Evolutionary conservation across 2,113 vertebrate genomes (phyloP).

Genomic region (Gavialis gangeticus): DNA sequence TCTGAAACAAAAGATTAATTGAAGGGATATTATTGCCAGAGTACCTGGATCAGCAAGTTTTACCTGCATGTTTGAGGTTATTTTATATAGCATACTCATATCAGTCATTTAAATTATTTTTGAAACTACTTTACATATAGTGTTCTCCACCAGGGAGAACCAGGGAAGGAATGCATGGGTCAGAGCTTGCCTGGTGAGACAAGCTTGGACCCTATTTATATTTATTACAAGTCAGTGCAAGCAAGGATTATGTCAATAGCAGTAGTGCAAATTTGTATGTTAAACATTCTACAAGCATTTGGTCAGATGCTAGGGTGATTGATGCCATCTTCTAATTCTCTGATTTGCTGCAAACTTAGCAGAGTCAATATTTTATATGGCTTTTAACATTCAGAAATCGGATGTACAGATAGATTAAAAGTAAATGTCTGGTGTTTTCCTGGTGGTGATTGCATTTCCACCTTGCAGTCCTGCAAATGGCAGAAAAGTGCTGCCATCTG

Average conservation of each 20-base stretch:
- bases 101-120: conserved; percentile 36
- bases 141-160: conserved; percentile 3
- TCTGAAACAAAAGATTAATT: not conserved
- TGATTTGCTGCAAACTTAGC: conserved; percentile 28
- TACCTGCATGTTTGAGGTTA: not conserved
- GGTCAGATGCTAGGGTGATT: not conserved
- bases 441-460: not conserved
- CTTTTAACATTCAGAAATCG: not conserved
- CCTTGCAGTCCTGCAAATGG: not conserved
- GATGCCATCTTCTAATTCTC: conserved; percentile 20
- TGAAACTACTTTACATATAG: conserved; percentile 24
- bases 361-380: not conserved
- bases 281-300: conserved; percentile 47
- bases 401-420: not conserved
- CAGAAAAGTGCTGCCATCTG: not conserved
- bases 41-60: not conserved
- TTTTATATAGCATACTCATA: not conserved
- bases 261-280: conserved; percentile 42
- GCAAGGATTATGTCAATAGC: conserved; percentile 29
- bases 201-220: conserved; percentile 27
- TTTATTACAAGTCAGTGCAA: conserved; percentile 56
- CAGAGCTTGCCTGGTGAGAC: conserved; percentile 7
- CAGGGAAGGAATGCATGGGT: conserved; percentile 12
- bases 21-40: not conserved
- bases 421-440: not conserved